These are phyloP conservation scores for Melanophora roralis DNA, from an alignment of 2,888 invertebrate genomes.

Conservation along the genomic window DNA sequence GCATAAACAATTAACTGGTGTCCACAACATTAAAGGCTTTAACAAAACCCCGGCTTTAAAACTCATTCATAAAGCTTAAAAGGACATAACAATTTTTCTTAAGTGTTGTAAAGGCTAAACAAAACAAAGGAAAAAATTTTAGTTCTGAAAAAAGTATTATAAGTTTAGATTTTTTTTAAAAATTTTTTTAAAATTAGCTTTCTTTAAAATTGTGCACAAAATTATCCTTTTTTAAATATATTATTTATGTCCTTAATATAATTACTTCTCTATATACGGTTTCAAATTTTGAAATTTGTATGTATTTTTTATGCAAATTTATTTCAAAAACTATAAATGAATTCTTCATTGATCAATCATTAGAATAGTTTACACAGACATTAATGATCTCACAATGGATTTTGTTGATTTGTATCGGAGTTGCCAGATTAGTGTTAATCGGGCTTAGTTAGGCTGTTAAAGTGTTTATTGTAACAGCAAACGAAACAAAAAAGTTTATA, in stretches of 20 bases:
- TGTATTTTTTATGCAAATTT: constrained; percentile 49
- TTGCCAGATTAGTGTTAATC: no score
- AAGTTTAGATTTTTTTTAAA: neutral
- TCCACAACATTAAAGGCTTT: constrained; percentile 20
- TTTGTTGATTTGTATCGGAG: no score
- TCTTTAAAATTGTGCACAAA: neutral
- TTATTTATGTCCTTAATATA: neutral
- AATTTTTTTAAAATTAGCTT: no score
- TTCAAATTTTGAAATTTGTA: neutral
- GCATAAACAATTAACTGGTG: constrained; percentile 9
- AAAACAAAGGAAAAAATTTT: neutral
- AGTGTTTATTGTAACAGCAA: no score
- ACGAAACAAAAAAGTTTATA: no score
- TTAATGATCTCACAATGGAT: constrained; percentile 68
- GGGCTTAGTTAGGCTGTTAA: no score
- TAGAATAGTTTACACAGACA: constrained; percentile 68
- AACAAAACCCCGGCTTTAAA: neutral
- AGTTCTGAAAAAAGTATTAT: neutral
- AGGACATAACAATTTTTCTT: neutral
- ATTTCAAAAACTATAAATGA: constrained; percentile 65
- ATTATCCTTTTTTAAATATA: neutral
- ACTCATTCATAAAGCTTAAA: neutral
- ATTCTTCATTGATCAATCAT: constrained; percentile 75
- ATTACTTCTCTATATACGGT: neutral
- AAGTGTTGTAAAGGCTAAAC: neutral